Percentiles rank a stretch among this genome's conserved stretches.
phyloP scores from a whole-genome alignment of 2,113 vertebrate species.

The Scomber colias region DNA sequence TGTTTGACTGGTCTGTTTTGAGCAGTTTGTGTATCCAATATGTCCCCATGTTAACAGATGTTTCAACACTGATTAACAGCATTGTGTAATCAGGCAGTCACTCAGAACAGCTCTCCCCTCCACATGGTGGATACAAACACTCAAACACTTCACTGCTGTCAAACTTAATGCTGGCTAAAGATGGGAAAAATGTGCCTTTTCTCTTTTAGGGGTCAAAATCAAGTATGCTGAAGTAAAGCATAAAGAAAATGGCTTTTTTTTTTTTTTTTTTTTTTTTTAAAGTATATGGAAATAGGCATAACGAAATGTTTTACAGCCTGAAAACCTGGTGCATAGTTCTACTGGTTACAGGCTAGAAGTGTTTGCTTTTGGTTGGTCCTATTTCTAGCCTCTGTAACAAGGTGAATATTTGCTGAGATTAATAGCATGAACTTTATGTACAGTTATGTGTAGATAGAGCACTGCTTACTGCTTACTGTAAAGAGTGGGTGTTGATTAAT shows the following conservation, averaged over 20 bases:
- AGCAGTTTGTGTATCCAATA: slow-evolving; percentile 19
- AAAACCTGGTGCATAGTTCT: no score
- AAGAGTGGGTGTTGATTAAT: no score
- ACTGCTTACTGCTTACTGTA: no score
- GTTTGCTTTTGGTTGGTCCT: no score
- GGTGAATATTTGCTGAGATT: background rate
- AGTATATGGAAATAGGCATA: no score
- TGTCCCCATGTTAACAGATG: slow-evolving; percentile 62
- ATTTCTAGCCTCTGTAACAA: background rate
- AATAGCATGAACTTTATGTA: background rate
- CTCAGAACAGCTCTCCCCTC: slow-evolving; percentile 43
- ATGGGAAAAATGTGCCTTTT: background rate
- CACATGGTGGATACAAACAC: background rate
- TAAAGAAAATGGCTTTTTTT: no score
- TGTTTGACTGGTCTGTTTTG: slow-evolving; percentile 40
- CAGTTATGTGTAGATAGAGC: background rate
- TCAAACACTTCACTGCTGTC: background rate
- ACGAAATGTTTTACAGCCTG: no score
- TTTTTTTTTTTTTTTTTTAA: no score
- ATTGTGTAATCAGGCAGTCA: slow-evolving; percentile 58
- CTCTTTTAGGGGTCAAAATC: no score
- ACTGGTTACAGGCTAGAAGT: no score
- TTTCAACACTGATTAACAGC: slow-evolving; percentile 64
- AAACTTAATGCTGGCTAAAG: background rate
- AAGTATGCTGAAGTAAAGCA: no score